Base-by-base conservation (phyloP, 1,140 invertebrate species). In the Fopius arisanus region DNA sequence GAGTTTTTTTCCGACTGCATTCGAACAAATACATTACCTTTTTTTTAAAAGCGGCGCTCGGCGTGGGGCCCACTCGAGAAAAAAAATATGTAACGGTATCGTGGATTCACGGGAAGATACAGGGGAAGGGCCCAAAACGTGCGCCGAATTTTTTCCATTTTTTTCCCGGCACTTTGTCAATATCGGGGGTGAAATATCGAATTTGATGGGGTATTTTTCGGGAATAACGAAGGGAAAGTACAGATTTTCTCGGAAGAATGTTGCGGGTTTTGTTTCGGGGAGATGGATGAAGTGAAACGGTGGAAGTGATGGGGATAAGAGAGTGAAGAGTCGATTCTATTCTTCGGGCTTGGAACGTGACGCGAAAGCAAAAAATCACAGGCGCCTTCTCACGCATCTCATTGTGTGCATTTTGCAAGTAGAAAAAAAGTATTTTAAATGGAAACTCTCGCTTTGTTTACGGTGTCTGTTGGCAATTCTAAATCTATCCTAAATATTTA, bases 81-180 rank as follows among this genome's bases (percentile, higher is more conserved):
- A 67, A 78, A 82, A 84, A 84, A 83, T 82, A 75, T 78, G 77
- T 84, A 87, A 84, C 84, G 82, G 84, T 80, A 86, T 72, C 75
- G 75, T 23, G 62, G 33, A 31, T 72, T 48, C 67, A 63, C 70
- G 70, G 19, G 63, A 71, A 59, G 31, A 73, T 48, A 40, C 29
- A 19, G 23, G 54, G 28, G 28, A 21, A 43, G 16, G 54, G 28
- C 40, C 33, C 28, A 54, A 43, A 76, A 76, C 71, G 75, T 73
- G 70, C 67, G 23, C 54, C 71, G 70, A 70, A 76, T 76, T 76
- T 70, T 70, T 72, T 67, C 54, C 16, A 43, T 65, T 37, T 71
- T 70, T 68, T 54, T 43, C 62, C 40, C 48, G 0, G 40, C 41
- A 54, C 54, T 59, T 28, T 59, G 54, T 59, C 54, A 59, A 59